Evolutionary conservation across 1,140 invertebrate species (phyloP).

Genomic region (Heliothis virescens): DNA sequence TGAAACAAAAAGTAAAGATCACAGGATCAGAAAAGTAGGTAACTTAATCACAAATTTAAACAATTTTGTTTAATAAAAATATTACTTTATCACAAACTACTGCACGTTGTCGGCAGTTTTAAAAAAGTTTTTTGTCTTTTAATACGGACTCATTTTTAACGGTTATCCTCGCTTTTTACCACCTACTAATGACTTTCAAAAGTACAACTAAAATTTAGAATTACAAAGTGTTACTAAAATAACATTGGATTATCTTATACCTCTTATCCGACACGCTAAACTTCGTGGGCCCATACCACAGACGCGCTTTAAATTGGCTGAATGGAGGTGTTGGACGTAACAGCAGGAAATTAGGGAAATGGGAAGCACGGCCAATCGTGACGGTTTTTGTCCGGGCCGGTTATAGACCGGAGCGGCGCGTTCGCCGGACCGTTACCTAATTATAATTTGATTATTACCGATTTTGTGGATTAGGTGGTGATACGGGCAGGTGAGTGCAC

Average conservation of each 20-base stretch:
- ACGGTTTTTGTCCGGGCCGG: conserved; percentile 36
- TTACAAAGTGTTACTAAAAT: no score
- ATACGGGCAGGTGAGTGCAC: background rate
- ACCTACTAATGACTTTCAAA: background rate
- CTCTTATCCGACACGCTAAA: background rate
- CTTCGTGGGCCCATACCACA: conserved; percentile 51
- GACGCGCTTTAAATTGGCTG: conserved; percentile 70
- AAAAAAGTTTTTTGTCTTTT: no score
- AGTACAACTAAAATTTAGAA: background rate
- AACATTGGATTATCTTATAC: background rate
- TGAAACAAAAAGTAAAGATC: no score
- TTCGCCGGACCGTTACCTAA: conserved; percentile 39
- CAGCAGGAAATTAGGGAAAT: conserved; percentile 69
- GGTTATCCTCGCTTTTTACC: no score
- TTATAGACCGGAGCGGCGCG: conserved; percentile 35
- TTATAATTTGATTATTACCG: conserved; percentile 18
- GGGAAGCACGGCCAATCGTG: conserved; percentile 51
- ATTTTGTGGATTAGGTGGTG: conserved; percentile 10
- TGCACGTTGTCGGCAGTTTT: no score
- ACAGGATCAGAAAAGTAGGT: no score
- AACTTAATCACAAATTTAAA: no score
- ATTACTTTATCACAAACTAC: no score
- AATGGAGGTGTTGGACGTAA: conserved; percentile 74
- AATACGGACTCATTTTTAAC: no score
- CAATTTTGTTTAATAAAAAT: no score